Conservation (phyloP, 2,113 vertebrate species). For the Chloropsis cyanopogon region DNA sequence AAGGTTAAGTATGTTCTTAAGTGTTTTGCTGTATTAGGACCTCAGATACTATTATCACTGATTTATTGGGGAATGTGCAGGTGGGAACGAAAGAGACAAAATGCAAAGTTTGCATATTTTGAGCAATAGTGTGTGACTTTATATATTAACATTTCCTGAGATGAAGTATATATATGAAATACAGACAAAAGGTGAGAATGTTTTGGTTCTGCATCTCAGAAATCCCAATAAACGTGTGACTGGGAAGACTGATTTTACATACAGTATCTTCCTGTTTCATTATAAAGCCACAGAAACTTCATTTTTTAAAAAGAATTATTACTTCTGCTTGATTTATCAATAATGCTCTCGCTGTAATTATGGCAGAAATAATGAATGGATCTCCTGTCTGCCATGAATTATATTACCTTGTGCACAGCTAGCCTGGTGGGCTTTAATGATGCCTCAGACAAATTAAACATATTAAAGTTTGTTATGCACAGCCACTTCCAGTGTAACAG, state of each 20-base stretch:
- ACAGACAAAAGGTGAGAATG: slow-evolving; percentile 40
- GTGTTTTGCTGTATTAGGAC: slow-evolving; percentile 41
- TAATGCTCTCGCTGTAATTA: slow-evolving; percentile 71
- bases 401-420: slow-evolving; percentile 23
- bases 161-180: slow-evolving; percentile 40
- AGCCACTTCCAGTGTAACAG: slow-evolving; percentile 20
- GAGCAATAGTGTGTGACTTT: background rate
- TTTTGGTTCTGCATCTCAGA: slow-evolving; percentile 9
- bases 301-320: slow-evolving; percentile 60
- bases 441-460: slow-evolving; percentile 68
- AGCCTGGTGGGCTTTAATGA: slow-evolving; percentile 45
- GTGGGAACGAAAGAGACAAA: background rate
- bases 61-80: background rate
- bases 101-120: background rate
- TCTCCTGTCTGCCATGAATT: slow-evolving; percentile 69
- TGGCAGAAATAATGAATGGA: slow-evolving; percentile 73
- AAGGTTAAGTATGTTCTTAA: slow-evolving; percentile 59
- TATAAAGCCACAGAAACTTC: slow-evolving; percentile 40
- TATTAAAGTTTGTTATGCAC: slow-evolving; percentile 41
- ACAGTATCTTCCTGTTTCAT: slow-evolving; percentile 19
- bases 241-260: slow-evolving; percentile 35
- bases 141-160: background rate
- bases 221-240: background rate
- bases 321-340: slow-evolving; percentile 72
- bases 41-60: slow-evolving; percentile 5